Evolutionary conservation across 2,888 invertebrate genomes (phyloP), one percentile per base, ranked within the genome.

Genomic region (Uropetala carovei): DNA sequence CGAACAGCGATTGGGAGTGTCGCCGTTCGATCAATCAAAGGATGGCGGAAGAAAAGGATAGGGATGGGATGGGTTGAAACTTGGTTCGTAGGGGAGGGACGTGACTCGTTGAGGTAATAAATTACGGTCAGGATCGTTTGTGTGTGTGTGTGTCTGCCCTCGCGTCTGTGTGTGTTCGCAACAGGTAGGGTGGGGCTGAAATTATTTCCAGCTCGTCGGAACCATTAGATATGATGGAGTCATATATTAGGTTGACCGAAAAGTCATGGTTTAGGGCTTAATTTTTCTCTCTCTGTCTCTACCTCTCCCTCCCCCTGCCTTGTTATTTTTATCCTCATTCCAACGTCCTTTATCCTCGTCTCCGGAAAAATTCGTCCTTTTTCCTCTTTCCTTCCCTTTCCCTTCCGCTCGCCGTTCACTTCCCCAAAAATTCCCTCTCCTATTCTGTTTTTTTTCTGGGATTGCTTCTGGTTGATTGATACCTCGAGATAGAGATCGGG

Each of bases 381-480:
- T 43, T 43, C n/a, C n/a, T n/a, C n/a, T n/a, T n/a, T n/a, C n/a
- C n/a, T n/a, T n/a, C n/a, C n/a, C n/a, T n/a, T 43, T 43, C 5
- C 5, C 43, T 43, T 43, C 43, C 43, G 3, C 5, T 43, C 43
- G 1, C 43, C 43, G 3, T 5, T 43, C 43, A 43, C 43, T 5
- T 43, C 43, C 43, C 43, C 3, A 43, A 43, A 43, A 43, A 3
- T 43, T 5, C 5, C 43, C 43, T 56, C 83, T 57, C 11, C 57
- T 43, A 83, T 57, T 83, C 57, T 57, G 56, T 56, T 57, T 83
- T 57, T 83, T 82, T 89, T 64, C 64, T 64, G 64, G 89, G 89
- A 89, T 89, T 89, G 89, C 43, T 89, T 89, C 64, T 60, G 56
- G 43, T 89, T 89, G 89, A 89, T 89, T 89, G 89, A 89, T 89